Percentiles rank a stretch among this genome's conserved stretches.
These are phyloP conservation scores for Steinernema scapterisci DNA, from an alignment of 2,888 invertebrate species.

Conservation along the genomic window DNA sequence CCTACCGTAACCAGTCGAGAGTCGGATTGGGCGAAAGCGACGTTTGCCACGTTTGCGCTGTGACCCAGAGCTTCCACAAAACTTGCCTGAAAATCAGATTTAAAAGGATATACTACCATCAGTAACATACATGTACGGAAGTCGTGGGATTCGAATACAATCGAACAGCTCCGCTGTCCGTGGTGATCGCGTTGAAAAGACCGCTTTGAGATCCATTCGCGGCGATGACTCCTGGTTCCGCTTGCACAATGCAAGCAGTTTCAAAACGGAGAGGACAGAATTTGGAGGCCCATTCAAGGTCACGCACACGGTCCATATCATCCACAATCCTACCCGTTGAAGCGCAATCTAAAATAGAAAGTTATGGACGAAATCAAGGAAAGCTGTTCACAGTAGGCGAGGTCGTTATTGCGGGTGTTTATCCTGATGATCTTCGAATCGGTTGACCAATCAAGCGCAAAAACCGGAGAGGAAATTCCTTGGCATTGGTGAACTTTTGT, in stretches of 20 bases:
- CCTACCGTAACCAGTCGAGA: constrained; percentile 28
- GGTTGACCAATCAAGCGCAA: constrained; percentile 43
- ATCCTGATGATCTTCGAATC: constrained; percentile 43
- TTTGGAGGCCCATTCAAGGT: constrained; percentile 42
- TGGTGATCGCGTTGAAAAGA: constrained; percentile 39
- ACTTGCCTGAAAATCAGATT: not conserved
- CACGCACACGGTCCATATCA: constrained; percentile 39
- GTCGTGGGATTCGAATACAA: constrained; percentile 44
- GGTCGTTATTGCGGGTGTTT: constrained; percentile 40
- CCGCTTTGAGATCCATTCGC: constrained; percentile 35
- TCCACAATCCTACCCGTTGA: constrained; percentile 36
- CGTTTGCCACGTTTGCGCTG: not conserved
- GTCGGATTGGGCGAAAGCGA: constrained; percentile 5
- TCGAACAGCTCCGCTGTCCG: constrained; percentile 46
- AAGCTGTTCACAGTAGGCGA: constrained; percentile 33
- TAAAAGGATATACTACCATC: not conserved
- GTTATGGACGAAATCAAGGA: constrained; percentile 10
- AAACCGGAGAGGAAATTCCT: constrained; percentile 40
- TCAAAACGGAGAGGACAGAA: constrained; percentile 44
- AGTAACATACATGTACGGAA: constrained; percentile 41
- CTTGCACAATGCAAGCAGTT: constrained; percentile 43
- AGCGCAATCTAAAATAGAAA: constrained; percentile 33
- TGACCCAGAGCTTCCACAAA: not conserved
- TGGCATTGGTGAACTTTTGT: constrained; percentile 22
- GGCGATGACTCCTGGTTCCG: constrained; percentile 32